Base-by-base conservation (phyloP, 2,113 vertebrate species). In the Bubo scandiacus region DNA sequence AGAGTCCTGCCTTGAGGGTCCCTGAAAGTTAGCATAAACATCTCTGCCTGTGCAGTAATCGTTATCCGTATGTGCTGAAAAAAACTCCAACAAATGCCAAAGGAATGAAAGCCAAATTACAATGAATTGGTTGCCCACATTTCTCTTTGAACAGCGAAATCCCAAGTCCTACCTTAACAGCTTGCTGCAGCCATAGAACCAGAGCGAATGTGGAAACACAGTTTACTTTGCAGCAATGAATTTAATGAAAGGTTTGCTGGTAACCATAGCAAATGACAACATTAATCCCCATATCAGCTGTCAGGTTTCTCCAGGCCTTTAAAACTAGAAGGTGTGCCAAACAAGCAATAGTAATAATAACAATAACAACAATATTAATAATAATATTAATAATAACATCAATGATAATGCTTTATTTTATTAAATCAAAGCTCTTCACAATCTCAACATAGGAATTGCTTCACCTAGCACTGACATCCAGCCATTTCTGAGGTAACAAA, bases 241-340 rank as follows among this genome's bases (percentile, higher is more conserved):
- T 74, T 81, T 91, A 96, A 95, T 90, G 71, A 90, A 91, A 95
- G 74, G 67, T 90, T 97, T 96, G 20, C 81, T 91, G 63, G 89
- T 81, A 93, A 88, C 86, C 89, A 81, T 55, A 96, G 75, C 58
- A 97, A 96, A 96, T 71, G 63, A 91, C 89, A 96, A 72, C 51
- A 40, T 86, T 88, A 97, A 92, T 92, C 58, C 58, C 38, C n/a
- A 9, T 86, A 82, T 94, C 87, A 91, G n/a, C 67, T 86, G 78
- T 94, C 91, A 92, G 52, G 47, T 81, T 88, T 96, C 72, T 95
- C 54, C 58, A 74, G 43, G 81, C 57, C 91, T 92, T 80, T 91
- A 80, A 77, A 94, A 88, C 25, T 30, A 36, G 83, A 68, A 89
- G 54, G 30, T 87, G 62, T 95, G 70, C 84, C 61, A 75, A 58